Base-by-base conservation (phyloP, 2,888 invertebrate species). In the Spicauda simplicius region DNA sequence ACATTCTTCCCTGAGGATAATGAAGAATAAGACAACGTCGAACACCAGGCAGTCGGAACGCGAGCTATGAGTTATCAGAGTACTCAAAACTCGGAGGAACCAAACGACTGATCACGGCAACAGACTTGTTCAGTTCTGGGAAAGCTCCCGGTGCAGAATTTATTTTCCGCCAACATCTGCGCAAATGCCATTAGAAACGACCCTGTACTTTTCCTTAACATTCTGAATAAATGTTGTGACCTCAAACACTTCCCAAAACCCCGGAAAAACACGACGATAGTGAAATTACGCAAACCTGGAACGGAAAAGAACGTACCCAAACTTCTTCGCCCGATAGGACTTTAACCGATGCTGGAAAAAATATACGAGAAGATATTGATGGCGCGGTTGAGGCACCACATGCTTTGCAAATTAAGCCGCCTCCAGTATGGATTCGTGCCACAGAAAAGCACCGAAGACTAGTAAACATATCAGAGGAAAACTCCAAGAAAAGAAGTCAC, bases 201-300 rank as follows among this genome's bases (percentile, higher is more conserved):
- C 16, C 62, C 37, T 0, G 7, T 6, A 11, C 11, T 54, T 0
- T 53, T 25, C 20, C 54, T 62, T 4, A 20, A 19, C 6, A 10
- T 60, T 6, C 16, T 60, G 0, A 60, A 60, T 18, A 60, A 60
- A 30, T 60, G 59, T 4, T 2, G 50, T 1, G 25, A 48, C 12
- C 59, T 50, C 16, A 7, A 19, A 20, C 30, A 60, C 30, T 60
- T 60, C 50, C 59, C 59, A 0, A 50, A 10, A 30, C 16, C 18
- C 16, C 50, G 59, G 59, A 60, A 50, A 30, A 45, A 62, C n/a
- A 54, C 62, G 10, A 54, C 62, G 10, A 54, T 62, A 1, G 20
- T 62, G 10, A 25, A 20, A 0, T 41, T 62, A 5, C 18, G 62
- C n/a, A 62, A 62, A 12, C 62, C 62, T 3, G 41, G 41, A 16